A percentile compares a stretch with the other conserved stretches of the same genome.
Conservation (phyloP, 2,888 invertebrate genomes). For the Molorchus minor region DNA sequence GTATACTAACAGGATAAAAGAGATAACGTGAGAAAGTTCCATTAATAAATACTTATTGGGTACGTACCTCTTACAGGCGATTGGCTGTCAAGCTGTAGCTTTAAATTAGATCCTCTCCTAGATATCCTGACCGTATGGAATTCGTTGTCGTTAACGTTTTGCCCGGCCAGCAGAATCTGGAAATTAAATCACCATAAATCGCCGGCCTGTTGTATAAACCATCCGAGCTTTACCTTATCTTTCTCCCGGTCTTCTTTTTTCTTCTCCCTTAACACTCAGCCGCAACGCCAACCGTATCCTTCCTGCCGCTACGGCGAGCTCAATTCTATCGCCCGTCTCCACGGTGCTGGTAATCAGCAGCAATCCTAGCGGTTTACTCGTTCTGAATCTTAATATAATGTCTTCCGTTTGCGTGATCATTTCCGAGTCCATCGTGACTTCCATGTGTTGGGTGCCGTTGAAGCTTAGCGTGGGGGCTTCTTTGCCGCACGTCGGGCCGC, state of each 20-base stretch:
- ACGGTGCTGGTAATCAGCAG: slow-evolving; percentile 82
- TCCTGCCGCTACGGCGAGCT: slow-evolving; percentile 86
- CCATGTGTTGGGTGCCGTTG: slow-evolving; percentile 88
- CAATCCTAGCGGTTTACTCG: slow-evolving; percentile 79
- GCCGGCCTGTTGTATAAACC: neutral
- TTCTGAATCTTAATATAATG: slow-evolving; percentile 84
- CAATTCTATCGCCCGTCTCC: slow-evolving; percentile 82
- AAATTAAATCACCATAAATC: slow-evolving; percentile 45
- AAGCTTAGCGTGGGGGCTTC: slow-evolving; percentile 88
- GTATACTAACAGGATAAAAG: neutral
- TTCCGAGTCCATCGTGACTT: slow-evolving; percentile 58
- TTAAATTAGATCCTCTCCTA: slow-evolving; percentile 83
- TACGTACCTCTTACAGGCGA: slow-evolving; percentile 85
- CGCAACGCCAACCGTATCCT: slow-evolving; percentile 82
- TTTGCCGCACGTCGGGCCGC: slow-evolving; percentile 90
- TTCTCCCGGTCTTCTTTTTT: slow-evolving; percentile 64
- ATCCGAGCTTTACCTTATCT: slow-evolving; percentile 54
- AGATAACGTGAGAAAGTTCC: neutral
- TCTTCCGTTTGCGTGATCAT: slow-evolving; percentile 85
- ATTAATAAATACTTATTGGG: slow-evolving; percentile 47
- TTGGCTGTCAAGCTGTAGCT: slow-evolving; percentile 88
- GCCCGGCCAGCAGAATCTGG: slow-evolving; percentile 85
- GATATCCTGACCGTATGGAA: slow-evolving; percentile 96
- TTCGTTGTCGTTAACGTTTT: slow-evolving; percentile 87
- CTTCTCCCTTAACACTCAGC: slow-evolving; percentile 77